These are phyloP conservation scores for Tolmerus cingulatus DNA, from an alignment of 2,888 invertebrate genomes.

Conservation along the genomic window DNA sequence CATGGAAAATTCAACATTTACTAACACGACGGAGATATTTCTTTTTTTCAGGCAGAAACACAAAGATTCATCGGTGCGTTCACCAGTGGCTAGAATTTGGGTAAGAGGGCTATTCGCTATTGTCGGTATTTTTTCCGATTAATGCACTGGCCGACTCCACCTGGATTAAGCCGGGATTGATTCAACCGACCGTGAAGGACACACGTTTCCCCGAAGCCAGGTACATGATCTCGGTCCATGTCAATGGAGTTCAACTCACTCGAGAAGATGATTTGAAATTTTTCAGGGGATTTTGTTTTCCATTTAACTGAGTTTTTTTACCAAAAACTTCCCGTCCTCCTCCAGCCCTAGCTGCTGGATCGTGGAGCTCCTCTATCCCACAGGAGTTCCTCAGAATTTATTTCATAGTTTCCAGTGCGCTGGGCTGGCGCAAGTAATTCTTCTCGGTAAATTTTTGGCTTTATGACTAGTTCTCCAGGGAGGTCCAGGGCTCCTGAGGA, in stretches of 20 bases:
- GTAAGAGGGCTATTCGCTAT: neutral
- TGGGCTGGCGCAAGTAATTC: neutral
- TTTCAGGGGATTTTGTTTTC: neutral
- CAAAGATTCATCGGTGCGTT: neutral
- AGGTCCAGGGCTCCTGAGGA: neutral
- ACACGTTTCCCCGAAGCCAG: neutral
- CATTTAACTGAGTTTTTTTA: neutral
- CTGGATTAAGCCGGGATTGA: neutral
- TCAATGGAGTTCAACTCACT: neutral
- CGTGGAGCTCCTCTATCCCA: neutral
- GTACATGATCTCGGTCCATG: neutral
- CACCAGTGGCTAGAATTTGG: neutral
- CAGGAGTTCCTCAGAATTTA: neutral
- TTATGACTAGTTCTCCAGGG: neutral
- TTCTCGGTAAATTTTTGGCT: neutral
- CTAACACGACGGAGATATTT: neutral
- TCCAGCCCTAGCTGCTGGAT: neutral
- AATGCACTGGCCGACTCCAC: neutral
- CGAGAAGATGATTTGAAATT: neutral
- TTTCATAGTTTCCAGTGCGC: neutral
- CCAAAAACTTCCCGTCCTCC: neutral
- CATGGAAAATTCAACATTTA: neutral
- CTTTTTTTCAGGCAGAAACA: neutral
- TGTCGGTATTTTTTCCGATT: neutral
- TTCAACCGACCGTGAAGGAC: constrained; percentile 19